phyloP scores from a whole-genome alignment of 2,888 invertebrate species.

The Hartigia nigra region DNA sequence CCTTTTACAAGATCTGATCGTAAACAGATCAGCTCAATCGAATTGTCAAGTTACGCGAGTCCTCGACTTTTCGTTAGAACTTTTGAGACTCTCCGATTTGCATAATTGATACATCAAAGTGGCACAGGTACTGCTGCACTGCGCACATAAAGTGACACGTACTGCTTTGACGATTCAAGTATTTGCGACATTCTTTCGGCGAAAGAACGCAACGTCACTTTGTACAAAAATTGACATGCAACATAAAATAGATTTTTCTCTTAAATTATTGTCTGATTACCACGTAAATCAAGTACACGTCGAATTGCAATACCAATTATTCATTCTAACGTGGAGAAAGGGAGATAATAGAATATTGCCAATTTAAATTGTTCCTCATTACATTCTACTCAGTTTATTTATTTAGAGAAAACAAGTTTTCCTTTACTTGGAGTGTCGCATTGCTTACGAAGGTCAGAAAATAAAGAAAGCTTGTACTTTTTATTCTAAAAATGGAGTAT shows the following conservation, averaged over 20 bases:
- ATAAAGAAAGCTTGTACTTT: too few species aligned
- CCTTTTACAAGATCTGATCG: not conserved
- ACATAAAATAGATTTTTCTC: not conserved
- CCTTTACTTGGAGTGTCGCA: too few species aligned
- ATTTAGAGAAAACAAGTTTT: too few species aligned
- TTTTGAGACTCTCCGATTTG: not conserved
- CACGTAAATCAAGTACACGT: not conserved
- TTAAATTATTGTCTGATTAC: not conserved
- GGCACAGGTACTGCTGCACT: not conserved
- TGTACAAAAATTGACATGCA: not conserved
- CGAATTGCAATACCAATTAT: not conserved
- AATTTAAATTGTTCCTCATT: too few species aligned
- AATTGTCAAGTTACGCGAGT: not conserved
- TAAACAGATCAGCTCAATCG: not conserved
- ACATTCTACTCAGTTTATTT: too few species aligned
- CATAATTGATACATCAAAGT: not conserved
- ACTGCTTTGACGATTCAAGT: not conserved
- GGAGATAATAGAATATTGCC: too few species aligned
- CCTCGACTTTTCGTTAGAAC: not conserved
- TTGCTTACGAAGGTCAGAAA: too few species aligned
- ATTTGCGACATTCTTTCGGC: not conserved
- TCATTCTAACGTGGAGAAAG: too few species aligned
- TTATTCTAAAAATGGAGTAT: too few species aligned
- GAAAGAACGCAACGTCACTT: not conserved
- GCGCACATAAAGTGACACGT: not conserved